phyloP scores from a whole-genome alignment of 2,797 vertebrate genomes.

The Lepus townsendii region DNA sequence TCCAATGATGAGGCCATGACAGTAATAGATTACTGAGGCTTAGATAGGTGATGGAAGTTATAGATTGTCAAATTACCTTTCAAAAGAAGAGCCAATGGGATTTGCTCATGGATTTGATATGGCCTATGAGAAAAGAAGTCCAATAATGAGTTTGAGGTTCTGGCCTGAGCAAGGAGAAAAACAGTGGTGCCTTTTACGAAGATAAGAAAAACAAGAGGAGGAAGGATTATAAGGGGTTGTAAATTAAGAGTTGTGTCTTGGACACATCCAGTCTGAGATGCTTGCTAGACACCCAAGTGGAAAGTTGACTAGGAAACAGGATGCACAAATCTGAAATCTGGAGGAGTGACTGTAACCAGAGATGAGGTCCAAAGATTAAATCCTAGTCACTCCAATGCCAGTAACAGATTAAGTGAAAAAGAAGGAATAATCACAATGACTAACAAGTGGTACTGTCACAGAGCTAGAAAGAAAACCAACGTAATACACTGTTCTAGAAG shows the following conservation, averaged over 20 bases:
- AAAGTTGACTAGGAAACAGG: background rate
- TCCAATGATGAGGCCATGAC: background rate
- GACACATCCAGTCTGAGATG: background rate
- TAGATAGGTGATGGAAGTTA: background rate
- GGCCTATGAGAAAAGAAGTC: background rate
- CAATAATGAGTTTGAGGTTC: background rate
- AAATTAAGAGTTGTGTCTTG: conserved; percentile 2
- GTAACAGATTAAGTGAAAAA: background rate
- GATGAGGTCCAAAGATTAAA: background rate
- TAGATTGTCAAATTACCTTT: background rate
- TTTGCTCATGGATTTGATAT: background rate
- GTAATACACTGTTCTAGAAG: background rate
- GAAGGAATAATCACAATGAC: background rate
- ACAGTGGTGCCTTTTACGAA: background rate
- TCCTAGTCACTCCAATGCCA: background rate
- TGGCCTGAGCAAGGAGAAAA: conserved; percentile 17
- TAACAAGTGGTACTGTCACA: background rate
- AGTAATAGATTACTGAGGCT: background rate
- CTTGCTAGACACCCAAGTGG: background rate
- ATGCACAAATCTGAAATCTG: background rate
- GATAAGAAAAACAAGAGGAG: background rate
- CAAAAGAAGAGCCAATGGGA: background rate
- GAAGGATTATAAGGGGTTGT: background rate
- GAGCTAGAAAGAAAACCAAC: background rate
- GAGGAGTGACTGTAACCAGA: background rate